A percentile compares a stretch with the other conserved stretches of the same genome.
Conservation (phyloP, 2,113 vertebrate genomes). For the Oryzias melastigma region DNA sequence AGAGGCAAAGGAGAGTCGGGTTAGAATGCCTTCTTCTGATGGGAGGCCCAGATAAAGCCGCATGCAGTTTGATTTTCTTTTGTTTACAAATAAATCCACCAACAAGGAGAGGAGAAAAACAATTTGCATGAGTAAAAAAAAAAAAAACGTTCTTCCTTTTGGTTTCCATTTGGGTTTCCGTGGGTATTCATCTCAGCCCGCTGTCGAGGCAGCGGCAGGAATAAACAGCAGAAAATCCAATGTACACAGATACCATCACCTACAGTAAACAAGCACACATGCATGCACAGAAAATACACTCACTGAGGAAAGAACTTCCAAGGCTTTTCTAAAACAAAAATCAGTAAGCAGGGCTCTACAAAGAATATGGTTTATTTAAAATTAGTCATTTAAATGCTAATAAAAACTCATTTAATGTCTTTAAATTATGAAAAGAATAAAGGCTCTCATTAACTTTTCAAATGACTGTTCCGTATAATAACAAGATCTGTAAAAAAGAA, state of each 20-base stretch:
- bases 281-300: constrained; percentile 13
- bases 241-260: constrained; percentile 37
- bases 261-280: constrained; percentile 10
- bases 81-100: constrained; percentile 76
- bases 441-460: too few species aligned
- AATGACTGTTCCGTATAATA: too few species aligned
- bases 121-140: constrained; percentile 68
- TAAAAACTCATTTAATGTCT: too few species aligned
- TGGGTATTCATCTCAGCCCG: constrained; percentile 34
- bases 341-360: too few species aligned
- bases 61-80: constrained; percentile 76
- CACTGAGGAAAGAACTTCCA: not conserved
- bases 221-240: constrained; percentile 47
- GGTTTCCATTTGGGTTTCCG: constrained; percentile 42
- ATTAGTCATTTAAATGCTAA: too few species aligned
- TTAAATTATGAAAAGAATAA: too few species aligned
- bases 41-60: constrained; percentile 72
- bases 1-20: constrained; percentile 47
- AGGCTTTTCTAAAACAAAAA: too few species aligned
- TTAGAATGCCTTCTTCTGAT: constrained; percentile 75
- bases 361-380: too few species aligned
- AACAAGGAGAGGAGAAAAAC: constrained; percentile 58
- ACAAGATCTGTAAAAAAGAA: too few species aligned
- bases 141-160: constrained; percentile 31
- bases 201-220: constrained; percentile 29